These are phyloP conservation scores for Cardiocondyla obscurior DNA, from an alignment of 1,140 invertebrate species.

Conservation along the genomic window DNA sequence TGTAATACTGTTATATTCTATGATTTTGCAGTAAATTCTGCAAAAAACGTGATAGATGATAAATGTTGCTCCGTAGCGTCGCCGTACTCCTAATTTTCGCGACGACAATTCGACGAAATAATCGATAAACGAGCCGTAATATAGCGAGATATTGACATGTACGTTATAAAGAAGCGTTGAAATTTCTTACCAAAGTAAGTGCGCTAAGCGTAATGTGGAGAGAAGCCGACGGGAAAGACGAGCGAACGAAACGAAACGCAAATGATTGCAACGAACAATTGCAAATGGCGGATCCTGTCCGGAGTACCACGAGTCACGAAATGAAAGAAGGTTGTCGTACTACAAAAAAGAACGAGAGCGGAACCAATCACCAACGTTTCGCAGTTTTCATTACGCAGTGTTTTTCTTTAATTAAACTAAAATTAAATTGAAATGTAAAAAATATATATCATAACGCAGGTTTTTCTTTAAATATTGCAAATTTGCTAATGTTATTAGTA, in stretches of 20 bases:
- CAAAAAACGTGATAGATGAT: background rate
- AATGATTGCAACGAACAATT: constrained; percentile 14
- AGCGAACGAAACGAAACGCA: background rate
- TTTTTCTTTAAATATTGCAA: too few species aligned
- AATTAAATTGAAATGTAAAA: too few species aligned
- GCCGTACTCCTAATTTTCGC: background rate
- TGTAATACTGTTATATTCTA: background rate
- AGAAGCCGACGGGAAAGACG: background rate
- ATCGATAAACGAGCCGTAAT: background rate
- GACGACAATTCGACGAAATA: background rate
- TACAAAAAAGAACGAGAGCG: too few species aligned
- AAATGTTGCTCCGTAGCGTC: background rate
- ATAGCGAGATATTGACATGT: background rate
- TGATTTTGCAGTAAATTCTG: background rate
- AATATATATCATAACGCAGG: too few species aligned
- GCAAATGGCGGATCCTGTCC: constrained; percentile 19
- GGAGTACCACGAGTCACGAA: background rate
- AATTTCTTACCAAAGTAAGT: background rate
- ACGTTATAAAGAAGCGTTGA: background rate
- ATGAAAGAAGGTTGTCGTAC: background rate
- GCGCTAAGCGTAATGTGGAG: background rate
- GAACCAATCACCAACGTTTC: too few species aligned
- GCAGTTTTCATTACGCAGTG: too few species aligned
- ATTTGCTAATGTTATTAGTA: too few species aligned
- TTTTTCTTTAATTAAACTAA: too few species aligned